A percentile compares a stretch with the other conserved stretches of the same genome.
phyloP scores from a whole-genome alignment of 2,888 invertebrate species.

The Thymelicus lineola region DNA sequence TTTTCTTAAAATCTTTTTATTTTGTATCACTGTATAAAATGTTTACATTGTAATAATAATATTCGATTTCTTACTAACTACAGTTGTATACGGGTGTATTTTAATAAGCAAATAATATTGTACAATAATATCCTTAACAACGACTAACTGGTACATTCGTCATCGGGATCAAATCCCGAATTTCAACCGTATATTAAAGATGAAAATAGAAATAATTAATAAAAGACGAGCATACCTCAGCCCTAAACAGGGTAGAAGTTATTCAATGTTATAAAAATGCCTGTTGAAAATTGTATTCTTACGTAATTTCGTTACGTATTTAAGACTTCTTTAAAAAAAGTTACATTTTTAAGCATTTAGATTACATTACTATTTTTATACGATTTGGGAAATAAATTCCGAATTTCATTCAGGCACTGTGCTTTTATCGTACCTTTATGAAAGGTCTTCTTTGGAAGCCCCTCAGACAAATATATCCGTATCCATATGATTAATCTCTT shows the following conservation, averaged over 20 bases:
- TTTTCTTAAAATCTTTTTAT: slow-evolving; percentile 12
- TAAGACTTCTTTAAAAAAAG: too few species aligned
- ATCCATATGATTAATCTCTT: too few species aligned
- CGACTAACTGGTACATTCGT: slow-evolving; percentile 71
- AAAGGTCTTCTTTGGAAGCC: too few species aligned
- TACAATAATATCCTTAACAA: slow-evolving; percentile 35
- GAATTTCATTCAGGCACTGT: too few species aligned
- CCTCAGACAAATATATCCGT: too few species aligned
- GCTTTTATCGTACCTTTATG: too few species aligned
- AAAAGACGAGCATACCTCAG: slow-evolving; percentile 4
- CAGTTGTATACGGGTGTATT: slow-evolving; percentile 4
- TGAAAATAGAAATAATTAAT: slow-evolving; percentile 15
- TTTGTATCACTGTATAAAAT: slow-evolving; percentile 44
- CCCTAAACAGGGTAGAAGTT: not conserved
- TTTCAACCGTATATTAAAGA: slow-evolving; percentile 64
- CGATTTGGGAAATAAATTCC: too few species aligned
- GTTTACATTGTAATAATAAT: slow-evolving; percentile 41
- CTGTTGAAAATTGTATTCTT: too few species aligned
- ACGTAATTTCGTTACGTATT: too few species aligned
- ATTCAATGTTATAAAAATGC: too few species aligned
- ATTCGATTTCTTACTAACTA: slow-evolving; percentile 18
- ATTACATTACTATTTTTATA: too few species aligned
- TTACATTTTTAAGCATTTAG: too few species aligned
- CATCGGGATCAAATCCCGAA: slow-evolving; percentile 39
- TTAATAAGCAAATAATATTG: slow-evolving; percentile 43